These are phyloP conservation scores for Tragelaphus eurycerus DNA, from an alignment of 2,797 vertebrate genomes.

Conservation along the genomic window DNA sequence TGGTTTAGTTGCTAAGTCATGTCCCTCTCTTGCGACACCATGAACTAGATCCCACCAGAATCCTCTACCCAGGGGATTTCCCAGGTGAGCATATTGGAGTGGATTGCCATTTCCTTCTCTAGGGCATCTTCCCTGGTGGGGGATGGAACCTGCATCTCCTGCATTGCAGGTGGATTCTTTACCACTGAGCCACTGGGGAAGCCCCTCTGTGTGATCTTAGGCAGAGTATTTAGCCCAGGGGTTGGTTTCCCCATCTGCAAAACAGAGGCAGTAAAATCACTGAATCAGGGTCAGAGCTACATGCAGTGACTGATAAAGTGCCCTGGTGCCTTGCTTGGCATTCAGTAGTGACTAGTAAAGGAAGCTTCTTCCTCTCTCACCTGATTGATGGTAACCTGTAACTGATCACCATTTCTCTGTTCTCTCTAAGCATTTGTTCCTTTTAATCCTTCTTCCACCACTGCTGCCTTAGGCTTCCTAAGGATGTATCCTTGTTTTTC, in stretches of 20 bases:
- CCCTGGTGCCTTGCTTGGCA: neutral
- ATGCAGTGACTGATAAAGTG: no score
- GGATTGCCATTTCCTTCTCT: neutral
- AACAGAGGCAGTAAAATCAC: neutral
- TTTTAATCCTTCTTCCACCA: neutral
- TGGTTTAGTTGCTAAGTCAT: neutral
- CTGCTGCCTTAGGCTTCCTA: neutral
- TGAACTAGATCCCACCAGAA: neutral
- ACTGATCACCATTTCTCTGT: fast-evolving
- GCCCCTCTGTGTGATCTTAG: neutral
- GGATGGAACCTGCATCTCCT: neutral
- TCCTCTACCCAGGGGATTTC: neutral
- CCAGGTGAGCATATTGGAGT: neutral
- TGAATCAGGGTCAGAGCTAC: neutral
- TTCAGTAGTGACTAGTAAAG: neutral
- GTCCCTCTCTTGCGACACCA: fast-evolving
- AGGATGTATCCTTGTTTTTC: neutral
- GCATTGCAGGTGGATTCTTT: neutral
- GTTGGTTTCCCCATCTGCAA: neutral
- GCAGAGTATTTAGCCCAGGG: neutral
- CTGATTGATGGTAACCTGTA: neutral
- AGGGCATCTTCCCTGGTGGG: neutral
- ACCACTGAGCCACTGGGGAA: neutral
- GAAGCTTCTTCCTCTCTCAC: neutral
- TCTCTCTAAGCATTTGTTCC: neutral